Evolutionary conservation across 2,113 vertebrate species (phyloP), one percentile per base, ranked within the genome.

Genomic region (Phalacrocorax aristotelis): DNA sequence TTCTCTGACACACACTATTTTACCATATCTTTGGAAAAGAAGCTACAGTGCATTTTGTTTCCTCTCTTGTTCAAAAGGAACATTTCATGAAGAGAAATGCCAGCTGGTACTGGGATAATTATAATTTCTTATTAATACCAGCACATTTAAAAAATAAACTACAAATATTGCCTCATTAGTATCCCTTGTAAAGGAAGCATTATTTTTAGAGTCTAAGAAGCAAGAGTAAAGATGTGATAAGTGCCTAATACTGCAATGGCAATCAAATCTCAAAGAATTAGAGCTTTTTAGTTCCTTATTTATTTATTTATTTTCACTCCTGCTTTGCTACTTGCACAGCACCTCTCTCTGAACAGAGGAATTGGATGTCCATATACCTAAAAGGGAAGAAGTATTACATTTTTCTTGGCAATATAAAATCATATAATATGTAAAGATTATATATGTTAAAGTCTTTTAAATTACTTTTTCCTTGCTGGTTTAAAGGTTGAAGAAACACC

Each of bases 91-190:
- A 62, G 32, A 88, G 44, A 95, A 97, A 97, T 90, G 66, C 80
- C 96, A 86, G 94, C 76, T 94, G 97, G 69, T 89, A 88, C 78
- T 94, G 64, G 36, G 80, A 96, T 89, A 81, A 96, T 94, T 93
- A 91, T 75, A 94, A 97, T 95, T 96, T 66, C 78, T 94, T 68
- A 93, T 95, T 95, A 94, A 95, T 91, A 95, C 26, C n/a, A 95
- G 62, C 36, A 70, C 64, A 66, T 91, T 80, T 87, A 40, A 83
- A 93, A 96, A 97, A 92, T 93, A 91, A 91, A 82, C 51, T 66
- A 52, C 49, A 84, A 89, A 95, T 91, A 95, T 32, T 89, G 62
- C 74, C 49, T 95, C 78, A 94, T 97, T 95, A 95, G 91, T 90
- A 83, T 76, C 93, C 75, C 93, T 97, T 95, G 78, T 93, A 74